Conservation (phyloP, 2,797 vertebrate genomes). For the Netta rufina region DNA sequence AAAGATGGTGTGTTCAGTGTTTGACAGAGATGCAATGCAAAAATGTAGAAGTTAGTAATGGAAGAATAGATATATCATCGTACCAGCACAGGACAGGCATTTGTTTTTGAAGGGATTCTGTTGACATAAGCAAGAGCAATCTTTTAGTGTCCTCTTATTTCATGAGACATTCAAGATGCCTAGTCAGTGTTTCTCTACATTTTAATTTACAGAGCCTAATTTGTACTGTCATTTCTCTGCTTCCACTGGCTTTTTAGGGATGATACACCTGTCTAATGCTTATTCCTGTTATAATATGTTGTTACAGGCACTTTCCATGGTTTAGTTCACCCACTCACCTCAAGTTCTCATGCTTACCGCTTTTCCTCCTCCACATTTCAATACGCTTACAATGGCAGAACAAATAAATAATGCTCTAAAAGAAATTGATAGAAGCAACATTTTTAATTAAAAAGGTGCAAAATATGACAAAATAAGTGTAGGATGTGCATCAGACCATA, state of each 20-base stretch:
- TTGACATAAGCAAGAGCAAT: constrained; percentile 7
- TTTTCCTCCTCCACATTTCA: background rate
- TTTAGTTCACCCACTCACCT: background rate
- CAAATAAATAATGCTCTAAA: background rate
- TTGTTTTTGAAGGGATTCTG: background rate
- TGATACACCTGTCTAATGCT: background rate
- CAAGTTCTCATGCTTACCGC: background rate
- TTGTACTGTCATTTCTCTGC: background rate
- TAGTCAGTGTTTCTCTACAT: constrained; percentile 23
- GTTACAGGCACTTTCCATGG: background rate
- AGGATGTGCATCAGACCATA: background rate
- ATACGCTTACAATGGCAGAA: background rate
- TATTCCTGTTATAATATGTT: background rate
- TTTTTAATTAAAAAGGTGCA: background rate
- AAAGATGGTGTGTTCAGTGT: constrained; percentile 17
- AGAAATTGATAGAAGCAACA: background rate
- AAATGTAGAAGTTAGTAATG: background rate
- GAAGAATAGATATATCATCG: background rate
- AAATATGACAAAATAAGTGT: background rate
- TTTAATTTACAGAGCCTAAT: constrained; percentile 29
- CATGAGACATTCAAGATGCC: constrained; percentile 1
- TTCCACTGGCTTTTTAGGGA: background rate
- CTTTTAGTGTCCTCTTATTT: constrained; percentile 41
- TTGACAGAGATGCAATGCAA: constrained; percentile 34
- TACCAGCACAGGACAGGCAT: background rate